Evolutionary conservation across 2,113 vertebrate species (phyloP).

Genomic region (Acrocephalus arundinaceus): DNA sequence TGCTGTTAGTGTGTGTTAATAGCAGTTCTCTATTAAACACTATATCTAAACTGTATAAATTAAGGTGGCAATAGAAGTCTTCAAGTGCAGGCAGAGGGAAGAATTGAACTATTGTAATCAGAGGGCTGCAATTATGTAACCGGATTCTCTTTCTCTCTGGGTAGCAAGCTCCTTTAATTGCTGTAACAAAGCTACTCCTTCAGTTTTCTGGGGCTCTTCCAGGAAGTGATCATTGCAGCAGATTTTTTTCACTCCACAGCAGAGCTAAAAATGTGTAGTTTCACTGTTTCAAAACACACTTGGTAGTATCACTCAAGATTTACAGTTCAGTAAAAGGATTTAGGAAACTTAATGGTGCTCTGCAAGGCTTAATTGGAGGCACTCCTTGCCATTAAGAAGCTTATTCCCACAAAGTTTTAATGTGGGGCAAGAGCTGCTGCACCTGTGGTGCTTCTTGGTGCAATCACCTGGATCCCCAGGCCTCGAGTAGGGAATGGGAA

Average conservation of each 20-base stretch:
- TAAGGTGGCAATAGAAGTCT: constrained; percentile 13
- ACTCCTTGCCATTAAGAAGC: not conserved
- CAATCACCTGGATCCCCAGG: not conserved
- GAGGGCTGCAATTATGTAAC: constrained; percentile 74
- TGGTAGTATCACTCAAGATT: constrained; percentile 24
- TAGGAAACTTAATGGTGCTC: not conserved
- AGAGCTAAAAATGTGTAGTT: constrained; percentile 53
- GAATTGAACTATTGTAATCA: constrained; percentile 74
- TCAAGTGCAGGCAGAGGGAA: constrained; percentile 50
- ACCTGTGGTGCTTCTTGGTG: not conserved
- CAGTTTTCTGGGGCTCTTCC: constrained; percentile 62
- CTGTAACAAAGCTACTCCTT: constrained; percentile 72
- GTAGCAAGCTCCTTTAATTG: constrained; percentile 69
- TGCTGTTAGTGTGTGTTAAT: not conserved
- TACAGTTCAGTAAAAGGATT: not conserved
- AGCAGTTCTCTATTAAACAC: constrained; percentile 13
- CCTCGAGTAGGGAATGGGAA: accelerated
- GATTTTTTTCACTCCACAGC: constrained; percentile 36
- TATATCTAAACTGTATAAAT: constrained; percentile 23
- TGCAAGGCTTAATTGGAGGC: not conserved
- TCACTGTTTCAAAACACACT: constrained; percentile 26
- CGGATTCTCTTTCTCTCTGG: constrained; percentile 45
- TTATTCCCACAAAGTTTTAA: not conserved
- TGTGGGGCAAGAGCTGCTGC: not conserved
- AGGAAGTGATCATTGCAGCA: constrained; percentile 47